Conservation (phyloP, 2,797 vertebrate genomes). For the Neosalanx taihuensis region DNA sequence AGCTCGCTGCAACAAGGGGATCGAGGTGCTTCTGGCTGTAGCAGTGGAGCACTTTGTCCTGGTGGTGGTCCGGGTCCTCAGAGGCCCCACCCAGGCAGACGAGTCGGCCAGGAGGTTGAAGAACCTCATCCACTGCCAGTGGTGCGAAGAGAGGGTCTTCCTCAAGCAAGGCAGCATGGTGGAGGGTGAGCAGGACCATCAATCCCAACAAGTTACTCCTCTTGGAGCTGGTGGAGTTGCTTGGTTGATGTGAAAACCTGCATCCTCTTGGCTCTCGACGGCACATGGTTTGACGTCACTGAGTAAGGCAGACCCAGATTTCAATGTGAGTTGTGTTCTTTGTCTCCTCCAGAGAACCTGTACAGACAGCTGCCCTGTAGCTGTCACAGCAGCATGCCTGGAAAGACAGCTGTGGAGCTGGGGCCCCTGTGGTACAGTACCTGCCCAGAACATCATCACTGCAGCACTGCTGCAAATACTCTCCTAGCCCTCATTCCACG, state of each 20-base stretch:
- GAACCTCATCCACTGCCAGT: conserved; percentile 92
- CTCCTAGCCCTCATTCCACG: too few species aligned
- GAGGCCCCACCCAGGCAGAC: conserved; percentile 88
- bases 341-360: conserved; percentile 70
- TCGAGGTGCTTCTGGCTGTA: conserved; percentile 90
- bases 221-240: too few species aligned
- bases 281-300: too few species aligned
- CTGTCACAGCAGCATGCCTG: conserved; percentile 91
- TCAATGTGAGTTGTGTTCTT: background rate
- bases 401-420: conserved; percentile 89
- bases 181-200: conserved; percentile 77
- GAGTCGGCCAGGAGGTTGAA: conserved; percentile 83
- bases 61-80: conserved; percentile 88
- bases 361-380: conserved; percentile 89
- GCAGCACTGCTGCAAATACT: too few species aligned
- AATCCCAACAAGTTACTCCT: too few species aligned
- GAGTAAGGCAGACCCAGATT: too few species aligned
- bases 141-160: conserved; percentile 96
- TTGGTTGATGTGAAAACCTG: too few species aligned
- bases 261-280: too few species aligned
- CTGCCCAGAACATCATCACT: background rate
- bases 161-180: conserved; percentile 88
- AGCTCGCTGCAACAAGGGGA: conserved; percentile 95
- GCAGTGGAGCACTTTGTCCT: conserved; percentile 95
- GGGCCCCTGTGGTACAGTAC: conserved; percentile 85